Base-by-base conservation (phyloP, 2,113 vertebrate genomes). In the Leiothrix lutea region DNA sequence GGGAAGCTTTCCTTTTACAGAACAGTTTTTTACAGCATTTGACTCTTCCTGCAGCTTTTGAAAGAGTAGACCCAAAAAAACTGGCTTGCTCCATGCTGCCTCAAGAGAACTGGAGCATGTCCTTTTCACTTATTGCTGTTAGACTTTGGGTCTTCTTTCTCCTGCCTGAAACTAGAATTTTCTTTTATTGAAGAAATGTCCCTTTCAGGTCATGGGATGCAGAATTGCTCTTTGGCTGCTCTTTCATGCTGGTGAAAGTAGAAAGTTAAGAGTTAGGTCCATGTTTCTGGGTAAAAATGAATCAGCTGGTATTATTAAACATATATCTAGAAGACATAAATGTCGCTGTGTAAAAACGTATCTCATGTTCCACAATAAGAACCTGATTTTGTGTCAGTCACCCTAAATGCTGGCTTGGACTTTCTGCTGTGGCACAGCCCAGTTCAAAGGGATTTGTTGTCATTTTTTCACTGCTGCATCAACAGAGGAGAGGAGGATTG, bases 1-100 rank as follows among this genome's bases (percentile, higher is more conserved):
- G 79, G 74, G 74, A 91, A 93, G 57, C 18, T 5, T 90, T 83
- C 35, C n/a, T 91, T 94, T 87, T 77, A 92, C 26, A 90, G 70
- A 92, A 53, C 57, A 33, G 5, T 5, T 80, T 86, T 81, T 77
- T 54, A 80, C 48, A 57, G 38, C 1, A 8, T 82, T 90, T 77
- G 4, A 12, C 31, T 94, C 54, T 78, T 78, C 51, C 8, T 78
- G 67, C 31, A 80, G 50, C 38, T 86, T 93, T 78, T 61, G 17
- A 83, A 83, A 88, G 73, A 70, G 18, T 3, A 47, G 44, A 84
- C 64, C 5, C 0, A 0, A 36, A 40, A 51, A 91, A 82, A 23
- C 5, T 64, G 25, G 2, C 35, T 36, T 60, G 24, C 28, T 31
- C 38, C 44, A 7, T 57, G 18, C 28, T 80, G 45, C 44, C 51